Evolutionary conservation across 1,140 invertebrate genomes (phyloP).

Genomic region (Carcinoscorpius rotundicauda): DNA sequence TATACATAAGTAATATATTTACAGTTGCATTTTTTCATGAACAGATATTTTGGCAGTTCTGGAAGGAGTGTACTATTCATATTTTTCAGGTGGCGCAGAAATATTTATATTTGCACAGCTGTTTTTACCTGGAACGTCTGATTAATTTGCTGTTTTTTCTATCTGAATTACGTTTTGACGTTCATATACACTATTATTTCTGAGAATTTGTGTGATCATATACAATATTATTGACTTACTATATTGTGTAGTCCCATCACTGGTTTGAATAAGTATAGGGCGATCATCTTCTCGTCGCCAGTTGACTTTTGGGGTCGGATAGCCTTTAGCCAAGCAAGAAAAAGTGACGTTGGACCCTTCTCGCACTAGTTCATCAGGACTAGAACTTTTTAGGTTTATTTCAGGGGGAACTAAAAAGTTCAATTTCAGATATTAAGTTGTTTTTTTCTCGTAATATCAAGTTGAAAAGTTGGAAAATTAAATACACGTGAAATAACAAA

Average conservation of each 20-base stretch:
- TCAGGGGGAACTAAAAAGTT: slow-evolving; percentile 66
- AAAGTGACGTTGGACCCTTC: slow-evolving; percentile 80
- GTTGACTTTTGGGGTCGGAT: slow-evolving; percentile 73
- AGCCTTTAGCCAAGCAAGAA: slow-evolving; percentile 75
- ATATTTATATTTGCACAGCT: too few species aligned
- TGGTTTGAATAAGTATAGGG: slow-evolving; percentile 42
- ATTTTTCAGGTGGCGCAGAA: too few species aligned
- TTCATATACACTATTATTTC: too few species aligned
- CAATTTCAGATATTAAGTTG: slow-evolving; percentile 6
- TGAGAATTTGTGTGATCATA: too few species aligned
- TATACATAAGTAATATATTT: too few species aligned
- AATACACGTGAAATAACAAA: background rate
- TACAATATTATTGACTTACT: too few species aligned
- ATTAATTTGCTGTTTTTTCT: too few species aligned
- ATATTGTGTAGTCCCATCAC: slow-evolving; percentile 14
- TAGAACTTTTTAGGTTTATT: slow-evolving; percentile 74
- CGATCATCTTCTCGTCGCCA: slow-evolving; percentile 81
- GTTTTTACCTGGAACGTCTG: too few species aligned
- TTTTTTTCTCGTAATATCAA: slow-evolving; percentile 28
- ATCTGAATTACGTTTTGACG: too few species aligned
- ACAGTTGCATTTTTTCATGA: too few species aligned
- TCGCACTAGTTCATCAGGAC: slow-evolving; percentile 68
- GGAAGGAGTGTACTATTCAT: too few species aligned
- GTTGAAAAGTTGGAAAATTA: background rate
- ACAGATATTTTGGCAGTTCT: too few species aligned